Conservation (phyloP, 2,113 vertebrate species). For the Mastomys coucha region DNA sequence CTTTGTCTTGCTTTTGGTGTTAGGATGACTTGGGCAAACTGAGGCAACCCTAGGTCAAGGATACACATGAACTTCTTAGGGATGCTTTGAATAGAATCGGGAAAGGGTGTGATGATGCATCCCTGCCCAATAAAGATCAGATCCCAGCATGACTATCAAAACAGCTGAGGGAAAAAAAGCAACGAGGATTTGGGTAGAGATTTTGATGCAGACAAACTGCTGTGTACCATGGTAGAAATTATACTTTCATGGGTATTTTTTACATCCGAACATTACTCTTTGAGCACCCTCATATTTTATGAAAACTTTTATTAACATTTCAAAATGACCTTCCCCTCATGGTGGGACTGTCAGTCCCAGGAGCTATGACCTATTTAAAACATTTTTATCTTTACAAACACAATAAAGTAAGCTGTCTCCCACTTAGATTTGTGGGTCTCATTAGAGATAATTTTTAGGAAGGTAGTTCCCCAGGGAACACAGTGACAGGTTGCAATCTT, state of each 20-base stretch:
- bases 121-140: conserved; percentile 46
- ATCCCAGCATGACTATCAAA: conserved; percentile 65
- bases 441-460: conserved; percentile 86
- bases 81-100: conserved; percentile 37
- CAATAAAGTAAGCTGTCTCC: conserved; percentile 86
- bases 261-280: conserved; percentile 81
- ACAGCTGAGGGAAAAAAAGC: conserved; percentile 65
- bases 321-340: conserved; percentile 82
- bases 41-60: conserved; percentile 16
- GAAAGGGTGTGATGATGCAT: background rate
- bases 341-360: conserved; percentile 85
- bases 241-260: conserved; percentile 82
- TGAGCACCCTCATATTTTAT: conserved; percentile 84
- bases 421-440: conserved; percentile 87
- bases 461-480: conserved; percentile 82
- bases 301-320: conserved; percentile 89
- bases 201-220: conserved; percentile 59
- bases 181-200: conserved; percentile 73
- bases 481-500: conserved; percentile 84
- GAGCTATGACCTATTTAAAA: conserved; percentile 86
- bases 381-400: conserved; percentile 87
- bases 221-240: conserved; percentile 71
- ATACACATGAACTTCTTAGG: background rate
- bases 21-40: background rate
- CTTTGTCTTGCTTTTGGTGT: background rate